Evolutionary conservation across 2,113 vertebrate genomes (phyloP), one percentile per base, ranked within the genome.

Genomic region (Leptobrachium leishanense): DNA sequence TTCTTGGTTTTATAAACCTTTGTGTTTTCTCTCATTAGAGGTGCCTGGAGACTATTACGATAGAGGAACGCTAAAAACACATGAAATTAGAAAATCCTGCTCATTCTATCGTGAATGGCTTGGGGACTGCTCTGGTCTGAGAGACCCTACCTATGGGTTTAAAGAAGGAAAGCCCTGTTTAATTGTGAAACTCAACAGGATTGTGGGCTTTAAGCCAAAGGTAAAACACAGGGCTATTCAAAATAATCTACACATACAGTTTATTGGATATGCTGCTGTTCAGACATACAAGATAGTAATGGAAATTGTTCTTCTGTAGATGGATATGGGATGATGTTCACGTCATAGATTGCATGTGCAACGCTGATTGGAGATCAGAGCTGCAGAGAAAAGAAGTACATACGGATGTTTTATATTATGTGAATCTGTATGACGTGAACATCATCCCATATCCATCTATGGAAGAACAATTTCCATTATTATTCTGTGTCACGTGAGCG

Each of bases 161-260:
- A 83, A 5, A 5, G 83, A 89, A 0, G 97, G 96, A 74, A 96
- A 92, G 57, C 98, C 98, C 0, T 99, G 98, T 77, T 15, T 99
- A 59, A 89, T 99, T 0, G 88, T 97, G 71, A 99, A 99, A 85
- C 95, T 99, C 76, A 99, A 99, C 92, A 92, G 96, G 82, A 92
- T 99, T 5, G 90, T 98, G 75, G 94, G 93, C 86, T 99, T 93
- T 89, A 94, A 82, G 87, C 98, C 98, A n/a, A 89, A 85, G 94
- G 98, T 92, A 86, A 89, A 94, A 0, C 1, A 1, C 39, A 39
- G 76, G 71, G n/a, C 20, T 10, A 75, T 83, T 55, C 67, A 54
- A 3, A 59, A 59, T 12, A 4, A 59, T 15, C 11, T 10, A 12
- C 11, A 8, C 55, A 1, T 59, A 7, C 9, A 54, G 50, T 8